Percentiles rank a stretch among this genome's conserved stretches.
Evolutionary conservation across 1,140 invertebrate genomes (phyloP).

Genomic region (Penaeus indicus): DNA sequence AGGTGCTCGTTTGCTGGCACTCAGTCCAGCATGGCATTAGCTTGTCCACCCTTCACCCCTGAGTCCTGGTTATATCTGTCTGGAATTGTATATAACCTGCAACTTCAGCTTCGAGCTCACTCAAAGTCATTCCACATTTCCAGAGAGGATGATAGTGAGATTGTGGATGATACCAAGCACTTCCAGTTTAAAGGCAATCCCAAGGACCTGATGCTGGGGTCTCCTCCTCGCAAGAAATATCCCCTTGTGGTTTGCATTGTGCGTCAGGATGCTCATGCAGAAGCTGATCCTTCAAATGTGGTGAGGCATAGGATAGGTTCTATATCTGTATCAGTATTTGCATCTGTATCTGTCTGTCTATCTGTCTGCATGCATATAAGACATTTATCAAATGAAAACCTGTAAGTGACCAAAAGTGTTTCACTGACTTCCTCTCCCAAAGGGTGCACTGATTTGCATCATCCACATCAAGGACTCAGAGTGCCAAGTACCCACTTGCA

Average conservation of each 20-base stretch:
- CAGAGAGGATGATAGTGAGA: background rate
- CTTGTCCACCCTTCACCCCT: no score
- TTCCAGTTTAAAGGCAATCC: background rate
- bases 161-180: background rate
- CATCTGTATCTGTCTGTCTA: background rate
- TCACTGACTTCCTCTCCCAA: constrained; percentile 62
- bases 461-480: constrained; percentile 84
- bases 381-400: background rate
- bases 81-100: no score
- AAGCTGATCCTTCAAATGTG: constrained; percentile 1
- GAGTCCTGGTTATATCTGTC: no score
- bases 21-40: no score
- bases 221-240: constrained; percentile 21
- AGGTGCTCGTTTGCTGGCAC: no score
- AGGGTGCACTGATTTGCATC: constrained; percentile 84
- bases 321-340: background rate
- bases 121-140: background rate
- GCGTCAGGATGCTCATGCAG: background rate
- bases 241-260: constrained; percentile 39
- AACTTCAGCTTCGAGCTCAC: no score
- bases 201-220: constrained; percentile 2
- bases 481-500: constrained; percentile 81
- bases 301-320: background rate
- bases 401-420: background rate
- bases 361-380: background rate